Conservation (phyloP, 2,797 vertebrate species). For the Galago senegalensis region DNA sequence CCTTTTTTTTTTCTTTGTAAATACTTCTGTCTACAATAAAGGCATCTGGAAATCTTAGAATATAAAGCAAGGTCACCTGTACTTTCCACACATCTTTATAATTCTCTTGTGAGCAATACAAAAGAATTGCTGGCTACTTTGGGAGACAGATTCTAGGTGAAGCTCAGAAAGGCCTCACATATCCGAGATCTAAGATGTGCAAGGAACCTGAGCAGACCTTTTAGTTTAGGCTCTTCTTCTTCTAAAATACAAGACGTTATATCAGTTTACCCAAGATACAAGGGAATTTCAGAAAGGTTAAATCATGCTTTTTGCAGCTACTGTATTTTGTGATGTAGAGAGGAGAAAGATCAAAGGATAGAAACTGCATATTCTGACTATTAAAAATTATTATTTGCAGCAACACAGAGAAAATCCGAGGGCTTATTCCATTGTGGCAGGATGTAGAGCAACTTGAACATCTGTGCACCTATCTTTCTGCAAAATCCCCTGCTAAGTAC, state of each 20-base stretch:
- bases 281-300: not conserved
- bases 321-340: not conserved
- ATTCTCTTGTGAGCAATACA: not conserved
- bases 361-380: not conserved
- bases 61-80: not conserved
- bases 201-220: not conserved
- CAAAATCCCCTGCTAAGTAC: not conserved
- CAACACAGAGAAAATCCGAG: not conserved
- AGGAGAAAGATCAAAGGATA: not conserved
- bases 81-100: not conserved
- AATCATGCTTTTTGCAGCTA: not conserved
- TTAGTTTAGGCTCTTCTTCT: not conserved
- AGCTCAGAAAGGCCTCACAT: not conserved
- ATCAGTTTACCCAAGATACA: not conserved
- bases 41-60: not conserved
- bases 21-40: not conserved
- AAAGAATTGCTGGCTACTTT: not conserved
- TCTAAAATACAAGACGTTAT: not conserved
- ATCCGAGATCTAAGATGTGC: not conserved
- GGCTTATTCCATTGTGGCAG: not conserved
- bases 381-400: not conserved
- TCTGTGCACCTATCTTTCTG: not conserved
- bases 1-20: not conserved
- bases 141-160: not conserved
- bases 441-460: not conserved